phyloP scores from a whole-genome alignment of 2,888 invertebrate genomes.

The Drosophila mettleri region DNA sequence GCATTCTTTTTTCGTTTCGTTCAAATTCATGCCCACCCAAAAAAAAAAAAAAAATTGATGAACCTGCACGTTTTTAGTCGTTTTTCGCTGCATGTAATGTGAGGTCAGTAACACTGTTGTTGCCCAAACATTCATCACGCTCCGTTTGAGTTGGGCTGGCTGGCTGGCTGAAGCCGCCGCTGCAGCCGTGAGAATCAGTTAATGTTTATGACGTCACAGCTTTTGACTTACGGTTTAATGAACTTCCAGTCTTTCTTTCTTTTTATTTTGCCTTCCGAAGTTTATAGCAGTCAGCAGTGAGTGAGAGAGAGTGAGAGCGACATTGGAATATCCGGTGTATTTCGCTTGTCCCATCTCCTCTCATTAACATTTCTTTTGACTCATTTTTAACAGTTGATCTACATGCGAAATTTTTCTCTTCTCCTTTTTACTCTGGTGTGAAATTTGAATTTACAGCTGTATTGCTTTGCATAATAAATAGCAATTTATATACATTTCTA shows the following conservation, averaged over 20 bases:
- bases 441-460: conserved; percentile 21
- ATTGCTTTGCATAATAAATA: neutral
- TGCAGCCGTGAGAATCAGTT: conserved; percentile 54
- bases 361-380: conserved; percentile 29
- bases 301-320: neutral
- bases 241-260: conserved; percentile 45
- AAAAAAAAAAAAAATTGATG: conserved; percentile 42
- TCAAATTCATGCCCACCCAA: conserved; percentile 20
- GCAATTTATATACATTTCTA: neutral
- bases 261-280: conserved; percentile 18
- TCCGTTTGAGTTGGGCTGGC: conserved; percentile 55
- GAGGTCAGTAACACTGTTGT: conserved; percentile 78
- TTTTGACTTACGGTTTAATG: conserved; percentile 66
- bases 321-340: conserved; percentile 33
- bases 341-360: conserved; percentile 13
- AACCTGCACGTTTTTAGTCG: conserved; percentile 69
- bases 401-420: conserved; percentile 3
- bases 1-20: conserved; percentile 19
- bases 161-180: conserved; percentile 4
- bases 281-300: conserved; percentile 2
- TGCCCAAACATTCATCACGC: conserved; percentile 74
- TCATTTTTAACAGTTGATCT: conserved; percentile 12
- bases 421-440: conserved; percentile 28
- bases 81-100: conserved; percentile 66
- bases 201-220: conserved; percentile 66